A percentile compares a stretch with the other conserved stretches of the same genome.
Evolutionary conservation across 2,797 vertebrate genomes (phyloP).

Genomic region (Hydrolagus colliei): DNA sequence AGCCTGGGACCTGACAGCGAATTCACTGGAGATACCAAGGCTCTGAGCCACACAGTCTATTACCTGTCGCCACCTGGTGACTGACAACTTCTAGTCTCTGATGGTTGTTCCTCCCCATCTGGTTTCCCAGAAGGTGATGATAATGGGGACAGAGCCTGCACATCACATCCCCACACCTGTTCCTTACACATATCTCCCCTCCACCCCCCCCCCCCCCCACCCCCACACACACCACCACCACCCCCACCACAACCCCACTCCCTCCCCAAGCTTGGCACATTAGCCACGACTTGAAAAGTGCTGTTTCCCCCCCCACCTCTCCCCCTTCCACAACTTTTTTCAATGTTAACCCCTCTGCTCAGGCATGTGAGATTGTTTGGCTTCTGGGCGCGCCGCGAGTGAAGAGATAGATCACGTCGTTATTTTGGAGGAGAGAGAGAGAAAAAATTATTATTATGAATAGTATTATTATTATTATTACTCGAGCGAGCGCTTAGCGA

Average conservation of each 20-base stretch:
- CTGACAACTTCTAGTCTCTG: slow-evolving; percentile 19
- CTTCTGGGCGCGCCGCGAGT: background rate
- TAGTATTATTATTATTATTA: background rate
- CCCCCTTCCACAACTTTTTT: slow-evolving; percentile 39
- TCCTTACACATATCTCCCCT: slow-evolving; percentile 25
- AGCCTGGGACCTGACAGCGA: slow-evolving; percentile 77
- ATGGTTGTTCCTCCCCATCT: slow-evolving; percentile 20
- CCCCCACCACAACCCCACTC: no score
- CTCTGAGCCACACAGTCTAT: background rate
- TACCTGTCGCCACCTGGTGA: slow-evolving; percentile 30
- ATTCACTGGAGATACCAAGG: slow-evolving; percentile 1
- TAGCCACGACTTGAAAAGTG: slow-evolving; percentile 50
- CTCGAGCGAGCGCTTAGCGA: background rate
- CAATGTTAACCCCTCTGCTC: slow-evolving; percentile 1
- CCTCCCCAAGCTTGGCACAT: slow-evolving; percentile 45
- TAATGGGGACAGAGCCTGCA: slow-evolving; percentile 22
- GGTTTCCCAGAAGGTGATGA: slow-evolving; percentile 30
- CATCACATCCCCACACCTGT: slow-evolving; percentile 29
- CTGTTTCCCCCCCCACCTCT: slow-evolving; percentile 52
- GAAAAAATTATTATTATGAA: no score
- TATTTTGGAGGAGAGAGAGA: no score
- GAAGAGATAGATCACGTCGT: slow-evolving; percentile 8
- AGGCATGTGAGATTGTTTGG: slow-evolving; percentile 6
- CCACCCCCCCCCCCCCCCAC: background rate
- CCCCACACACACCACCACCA: no score